A percentile compares a stretch with the other conserved stretches of the same genome.
These are phyloP conservation scores for Arctocebus calabarensis DNA, from an alignment of 2,797 vertebrate species.

Conservation along the genomic window DNA sequence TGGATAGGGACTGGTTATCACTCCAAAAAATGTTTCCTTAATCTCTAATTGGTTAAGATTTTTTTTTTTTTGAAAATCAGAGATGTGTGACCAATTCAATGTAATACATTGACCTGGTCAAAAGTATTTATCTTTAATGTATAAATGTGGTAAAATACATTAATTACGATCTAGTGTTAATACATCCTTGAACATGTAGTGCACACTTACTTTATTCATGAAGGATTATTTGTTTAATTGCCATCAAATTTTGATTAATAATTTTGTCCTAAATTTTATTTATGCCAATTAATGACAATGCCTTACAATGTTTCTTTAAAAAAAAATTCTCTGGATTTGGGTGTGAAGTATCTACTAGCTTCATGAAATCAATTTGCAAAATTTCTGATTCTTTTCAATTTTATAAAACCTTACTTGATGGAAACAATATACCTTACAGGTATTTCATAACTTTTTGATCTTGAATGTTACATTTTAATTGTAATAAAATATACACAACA, in stretches of 20 bases:
- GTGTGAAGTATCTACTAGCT: neutral
- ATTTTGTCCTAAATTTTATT: neutral
- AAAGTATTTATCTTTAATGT: slow-evolving; percentile 2
- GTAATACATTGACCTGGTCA: neutral
- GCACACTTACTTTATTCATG: neutral
- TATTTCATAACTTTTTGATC: neutral
- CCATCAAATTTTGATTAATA: neutral
- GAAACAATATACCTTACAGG: neutral
- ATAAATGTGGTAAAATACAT: neutral
- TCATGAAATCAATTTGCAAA: neutral
- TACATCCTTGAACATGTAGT: neutral
- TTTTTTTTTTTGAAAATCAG: neutral
- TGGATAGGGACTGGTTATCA: neutral
- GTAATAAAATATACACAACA: neutral
- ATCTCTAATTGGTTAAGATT: neutral
- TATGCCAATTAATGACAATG: neutral
- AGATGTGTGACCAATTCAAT: neutral
- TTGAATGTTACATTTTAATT: neutral
- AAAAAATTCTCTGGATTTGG: neutral
- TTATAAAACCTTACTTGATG: neutral
- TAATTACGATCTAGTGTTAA: neutral
- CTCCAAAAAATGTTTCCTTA: neutral
- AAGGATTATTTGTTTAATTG: neutral
- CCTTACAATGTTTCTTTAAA: neutral
- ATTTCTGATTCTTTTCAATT: neutral